Evolutionary conservation across 2,888 invertebrate genomes (phyloP), one percentile per base, ranked within the genome.

Genomic region (Cataglyphis cursor): DNA sequence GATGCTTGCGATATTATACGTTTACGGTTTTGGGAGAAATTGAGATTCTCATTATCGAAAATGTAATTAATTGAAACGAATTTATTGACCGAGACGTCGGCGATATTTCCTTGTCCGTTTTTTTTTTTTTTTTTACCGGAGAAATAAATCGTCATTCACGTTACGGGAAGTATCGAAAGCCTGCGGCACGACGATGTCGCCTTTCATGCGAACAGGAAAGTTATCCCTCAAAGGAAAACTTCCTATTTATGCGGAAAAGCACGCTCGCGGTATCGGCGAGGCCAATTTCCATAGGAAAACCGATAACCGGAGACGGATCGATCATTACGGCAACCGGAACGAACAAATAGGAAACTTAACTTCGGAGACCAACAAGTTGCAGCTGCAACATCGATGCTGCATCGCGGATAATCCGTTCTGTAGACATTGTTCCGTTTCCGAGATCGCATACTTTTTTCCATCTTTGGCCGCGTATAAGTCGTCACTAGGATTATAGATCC

Each of bases 181-280:
- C 84, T 72, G 31, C 48, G 44, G 48, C 8, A 64, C 2, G 41
- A 66, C 66, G 73, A 82, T 81, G 81, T 72, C 59, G 65, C 51
- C 66, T 81, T 76, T 81, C 84, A 64, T 59, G 83, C 44, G 59
- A 74, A 57, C 59, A 74, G 10, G 8, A 82, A 85, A 85, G 85
- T 84, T 84, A 76, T 73, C 72, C 61, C 57, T 84, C 83, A 81
- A 84, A 76, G 80, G 41, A 54, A 54, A 84, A 84, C 65, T 75
- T 57, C 9, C 54, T 51, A 68, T 84, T 81, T 84, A 65, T 28
- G 41, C 48, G 59, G 51, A 35, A 76, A 70, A 48, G 54, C 48
- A 41, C 83, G 38, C 5, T 24, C 68, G 41, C 44, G 44, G n/a
- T n/a, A 66, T 72, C 66, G 59, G 68, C 76, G 28, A 6, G 74